Evolutionary conservation across 2,113 vertebrate species (phyloP).

Genomic region (Tricholaema leucomelas): DNA sequence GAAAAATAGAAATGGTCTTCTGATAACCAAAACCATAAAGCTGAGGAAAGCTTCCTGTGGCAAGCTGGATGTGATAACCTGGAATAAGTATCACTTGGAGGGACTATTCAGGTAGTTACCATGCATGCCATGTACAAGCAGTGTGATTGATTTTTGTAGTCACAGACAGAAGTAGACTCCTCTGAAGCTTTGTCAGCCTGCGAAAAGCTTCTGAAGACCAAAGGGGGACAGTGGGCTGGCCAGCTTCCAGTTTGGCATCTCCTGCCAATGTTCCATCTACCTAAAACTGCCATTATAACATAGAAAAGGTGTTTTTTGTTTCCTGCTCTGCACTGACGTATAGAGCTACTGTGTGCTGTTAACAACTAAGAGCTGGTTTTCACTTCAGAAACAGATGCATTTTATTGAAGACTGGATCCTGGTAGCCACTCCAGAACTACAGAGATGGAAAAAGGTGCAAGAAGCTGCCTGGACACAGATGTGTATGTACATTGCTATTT

Average conservation of each 20-base stretch:
- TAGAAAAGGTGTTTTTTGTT: conserved; percentile 50
- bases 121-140: not conserved
- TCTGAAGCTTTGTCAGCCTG: conserved; percentile 28
- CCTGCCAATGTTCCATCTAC: conserved; percentile 41
- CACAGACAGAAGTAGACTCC: conserved; percentile 17
- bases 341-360: conserved; percentile 7
- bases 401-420: conserved; percentile 29
- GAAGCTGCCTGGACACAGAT: not conserved
- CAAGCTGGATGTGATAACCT: not conserved
- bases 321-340: conserved; percentile 26
- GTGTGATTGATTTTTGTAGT: conserved; percentile 19
- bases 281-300: conserved; percentile 54
- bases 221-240: conserved; percentile 14
- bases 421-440: not conserved
- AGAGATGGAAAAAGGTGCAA: not conserved
- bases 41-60: not conserved
- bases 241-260: conserved; percentile 56
- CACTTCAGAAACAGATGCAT: conserved; percentile 20
- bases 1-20: not conserved
- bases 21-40: not conserved
- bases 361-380: conserved; percentile 22
- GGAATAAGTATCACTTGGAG: not conserved
- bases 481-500: not conserved
- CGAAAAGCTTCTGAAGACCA: conserved; percentile 40
- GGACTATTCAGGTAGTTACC: not conserved